phyloP scores from a whole-genome alignment of 2,888 invertebrate species.

The Hemicrepidius hirtus region DNA sequence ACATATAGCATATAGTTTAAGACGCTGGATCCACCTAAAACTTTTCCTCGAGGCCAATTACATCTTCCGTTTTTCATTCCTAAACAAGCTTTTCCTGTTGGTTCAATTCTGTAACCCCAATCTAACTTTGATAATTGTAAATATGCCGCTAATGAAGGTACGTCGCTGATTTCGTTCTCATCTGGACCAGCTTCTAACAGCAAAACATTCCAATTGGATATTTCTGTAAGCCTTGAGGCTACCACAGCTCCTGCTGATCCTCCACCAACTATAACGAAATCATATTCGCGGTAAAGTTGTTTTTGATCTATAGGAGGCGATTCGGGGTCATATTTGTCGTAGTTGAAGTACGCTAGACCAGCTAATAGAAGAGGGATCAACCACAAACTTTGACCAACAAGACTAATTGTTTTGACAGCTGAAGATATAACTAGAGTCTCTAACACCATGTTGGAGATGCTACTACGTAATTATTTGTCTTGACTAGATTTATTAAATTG shows the following conservation, averaged over 20 bases:
- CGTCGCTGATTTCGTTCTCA: conserved; percentile 91
- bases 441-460: conserved; percentile 80
- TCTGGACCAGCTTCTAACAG: conserved; percentile 90
- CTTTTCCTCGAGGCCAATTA: conserved; percentile 93
- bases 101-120: conserved; percentile 93
- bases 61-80: conserved; percentile 88
- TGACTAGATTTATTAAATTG: conserved; percentile 42
- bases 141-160: conserved; percentile 90
- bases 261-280: conserved; percentile 89
- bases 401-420: conserved; percentile 84
- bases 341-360: conserved; percentile 86
- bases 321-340: conserved; percentile 88
- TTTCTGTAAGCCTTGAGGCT: conserved; percentile 83
- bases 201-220: conserved; percentile 84
- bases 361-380: conserved; percentile 88
- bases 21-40: conserved; percentile 91
- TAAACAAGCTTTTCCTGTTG: conserved; percentile 85
- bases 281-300: conserved; percentile 82
- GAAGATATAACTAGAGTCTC: conserved; percentile 85
- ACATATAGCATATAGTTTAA: conserved; percentile 95
- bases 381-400: conserved; percentile 87
- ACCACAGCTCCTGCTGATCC: conserved; percentile 94
- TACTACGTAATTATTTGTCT: no score
- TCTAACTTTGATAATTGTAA: conserved; percentile 89
- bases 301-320: conserved; percentile 82